These are phyloP conservation scores for Peribatodes rhomboidaria DNA, from an alignment of 2,888 invertebrate species.

Conservation along the genomic window DNA sequence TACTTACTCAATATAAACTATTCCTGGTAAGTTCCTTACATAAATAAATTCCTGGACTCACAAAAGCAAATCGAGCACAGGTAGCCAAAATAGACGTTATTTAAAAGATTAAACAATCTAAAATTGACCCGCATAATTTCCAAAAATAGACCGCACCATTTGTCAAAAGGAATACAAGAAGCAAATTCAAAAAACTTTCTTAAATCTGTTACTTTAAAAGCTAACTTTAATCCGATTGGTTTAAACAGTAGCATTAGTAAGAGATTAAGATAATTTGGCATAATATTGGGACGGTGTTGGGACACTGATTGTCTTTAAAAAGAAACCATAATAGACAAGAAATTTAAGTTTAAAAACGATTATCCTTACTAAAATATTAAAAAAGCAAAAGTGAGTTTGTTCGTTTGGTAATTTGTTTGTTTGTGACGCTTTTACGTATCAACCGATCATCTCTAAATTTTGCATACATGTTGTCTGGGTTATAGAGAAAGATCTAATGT, in stretches of 20 bases:
- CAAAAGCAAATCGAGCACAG: slow-evolving; percentile 1
- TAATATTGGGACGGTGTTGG: slow-evolving; percentile 22
- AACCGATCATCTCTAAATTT: too few species aligned
- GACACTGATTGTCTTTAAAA: not conserved
- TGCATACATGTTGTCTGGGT: too few species aligned
- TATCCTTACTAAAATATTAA: too few species aligned
- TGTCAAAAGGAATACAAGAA: not conserved
- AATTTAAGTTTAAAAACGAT: too few species aligned
- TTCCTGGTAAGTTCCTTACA: not conserved
- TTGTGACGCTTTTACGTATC: too few species aligned
- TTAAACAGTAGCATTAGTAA: slow-evolving; percentile 4
- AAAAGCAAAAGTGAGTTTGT: too few species aligned
- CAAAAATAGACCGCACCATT: slow-evolving; percentile 7
- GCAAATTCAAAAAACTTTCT: not conserved
- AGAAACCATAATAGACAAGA: too few species aligned
- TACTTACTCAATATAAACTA: not conserved
- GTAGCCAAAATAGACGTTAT: slow-evolving; percentile 1
- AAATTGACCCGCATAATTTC: slow-evolving; percentile 24
- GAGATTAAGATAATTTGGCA: slow-evolving; percentile 24
- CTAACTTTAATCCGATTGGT: slow-evolving; percentile 19
- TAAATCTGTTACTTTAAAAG: not conserved
- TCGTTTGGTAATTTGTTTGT: too few species aligned
- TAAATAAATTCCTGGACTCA: not conserved
- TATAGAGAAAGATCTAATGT: too few species aligned
- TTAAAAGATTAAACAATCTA: not conserved